phyloP scores from a whole-genome alignment of 2,797 vertebrate species.

The Cheracebus regulus region DNA sequence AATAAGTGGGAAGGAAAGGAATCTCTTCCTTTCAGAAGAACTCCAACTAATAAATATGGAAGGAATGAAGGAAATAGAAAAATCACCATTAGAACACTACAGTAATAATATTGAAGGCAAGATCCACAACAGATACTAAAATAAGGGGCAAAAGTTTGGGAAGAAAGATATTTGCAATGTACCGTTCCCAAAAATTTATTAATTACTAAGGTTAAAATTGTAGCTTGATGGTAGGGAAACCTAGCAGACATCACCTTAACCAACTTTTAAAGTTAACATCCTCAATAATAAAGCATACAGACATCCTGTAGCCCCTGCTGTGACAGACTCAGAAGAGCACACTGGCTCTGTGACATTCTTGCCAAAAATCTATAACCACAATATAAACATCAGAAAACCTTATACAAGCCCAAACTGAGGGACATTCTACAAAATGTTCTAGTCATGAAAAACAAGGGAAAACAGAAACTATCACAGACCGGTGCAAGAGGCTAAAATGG shows the following conservation, averaged over 20 bases:
- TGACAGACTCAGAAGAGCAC: rapidly evolving
- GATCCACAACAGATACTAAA: not conserved
- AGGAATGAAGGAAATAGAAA: not conserved
- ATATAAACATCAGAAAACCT: not conserved
- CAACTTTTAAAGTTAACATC: not conserved
- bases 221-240: not conserved
- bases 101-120: not conserved
- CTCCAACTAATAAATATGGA: not conserved
- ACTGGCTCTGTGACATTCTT: not conserved
- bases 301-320: not conserved
- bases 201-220: not conserved
- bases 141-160: not conserved
- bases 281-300: not conserved
- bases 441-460: not conserved
- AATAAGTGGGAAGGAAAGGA: not conserved
- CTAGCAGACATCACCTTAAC: not conserved
- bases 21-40: constrained; percentile 24
- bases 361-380: not conserved
- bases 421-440: not conserved
- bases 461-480: not conserved
- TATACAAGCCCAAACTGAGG: not conserved
- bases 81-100: not conserved
- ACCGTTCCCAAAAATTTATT: not conserved
- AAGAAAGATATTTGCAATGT: not conserved
- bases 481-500: not conserved